Evolutionary conservation across 2,888 invertebrate species (phyloP).

Genomic region (Cantharis nigra): DNA sequence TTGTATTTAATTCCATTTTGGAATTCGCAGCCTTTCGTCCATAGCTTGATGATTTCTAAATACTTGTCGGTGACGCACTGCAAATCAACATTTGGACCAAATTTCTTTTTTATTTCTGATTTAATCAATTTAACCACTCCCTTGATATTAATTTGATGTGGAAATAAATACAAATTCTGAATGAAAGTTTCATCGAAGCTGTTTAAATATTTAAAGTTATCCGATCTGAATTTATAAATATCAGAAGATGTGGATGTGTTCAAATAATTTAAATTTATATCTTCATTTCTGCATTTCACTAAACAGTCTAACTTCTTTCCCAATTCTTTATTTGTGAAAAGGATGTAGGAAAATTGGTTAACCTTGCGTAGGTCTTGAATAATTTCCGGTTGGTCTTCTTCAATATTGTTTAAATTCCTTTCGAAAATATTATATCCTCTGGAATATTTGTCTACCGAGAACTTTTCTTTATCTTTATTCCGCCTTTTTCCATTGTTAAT

Average conservation of each 20-base stretch:
- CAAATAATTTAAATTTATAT: not conserved
- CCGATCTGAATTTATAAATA: not conserved
- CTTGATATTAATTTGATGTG: not conserved
- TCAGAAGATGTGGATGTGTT: not conserved
- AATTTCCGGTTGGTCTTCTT: not conserved
- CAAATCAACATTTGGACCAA: not conserved
- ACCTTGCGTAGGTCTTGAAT: not conserved
- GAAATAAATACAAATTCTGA: not conserved
- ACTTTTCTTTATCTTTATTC: not conserved
- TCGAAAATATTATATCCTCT: not conserved
- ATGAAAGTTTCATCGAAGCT: not conserved
- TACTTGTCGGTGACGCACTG: not conserved
- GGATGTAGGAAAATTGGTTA: not conserved
- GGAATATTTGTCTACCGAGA: not conserved
- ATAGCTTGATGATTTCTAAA: not conserved
- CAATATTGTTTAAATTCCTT: not conserved
- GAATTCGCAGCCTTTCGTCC: not conserved
- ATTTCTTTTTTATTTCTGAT: not conserved
- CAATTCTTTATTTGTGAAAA: not conserved
- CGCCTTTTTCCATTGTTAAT: not conserved
- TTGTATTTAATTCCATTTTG: not conserved
- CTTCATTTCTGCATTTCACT: not conserved
- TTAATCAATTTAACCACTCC: not conserved
- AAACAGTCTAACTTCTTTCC: not conserved
- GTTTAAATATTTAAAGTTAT: not conserved